Percentiles rank a stretch among this genome's conserved stretches.
Conservation (phyloP, 2,888 invertebrate genomes). For the Nomada fucata region DNA sequence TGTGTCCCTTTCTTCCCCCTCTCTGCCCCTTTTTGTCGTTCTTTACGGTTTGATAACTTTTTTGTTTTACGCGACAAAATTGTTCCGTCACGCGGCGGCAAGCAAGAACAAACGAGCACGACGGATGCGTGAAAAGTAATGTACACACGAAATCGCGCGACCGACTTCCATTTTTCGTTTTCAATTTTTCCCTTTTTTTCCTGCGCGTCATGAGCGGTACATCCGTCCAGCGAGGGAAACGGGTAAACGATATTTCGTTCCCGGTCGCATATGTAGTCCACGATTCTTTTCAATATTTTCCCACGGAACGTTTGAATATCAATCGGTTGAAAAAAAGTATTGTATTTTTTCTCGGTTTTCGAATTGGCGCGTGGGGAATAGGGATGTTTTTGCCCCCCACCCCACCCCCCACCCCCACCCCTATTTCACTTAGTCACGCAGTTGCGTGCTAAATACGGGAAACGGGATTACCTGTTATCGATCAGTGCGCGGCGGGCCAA, state of each 20-base stretch:
- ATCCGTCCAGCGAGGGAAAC: slow-evolving; percentile 1
- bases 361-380: neutral
- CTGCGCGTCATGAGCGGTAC: neutral
- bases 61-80: neutral
- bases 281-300: slow-evolving; percentile 19
- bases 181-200: neutral
- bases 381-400: neutral
- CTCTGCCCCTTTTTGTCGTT: neutral
- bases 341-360: neutral
- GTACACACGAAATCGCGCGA: neutral
- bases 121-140: slow-evolving; percentile 1
- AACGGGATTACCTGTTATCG: too few relatives aligned
- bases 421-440: too few relatives aligned
- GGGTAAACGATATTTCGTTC: slow-evolving; percentile 8
- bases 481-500: too few relatives aligned
- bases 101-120: slow-evolving; percentile 7
- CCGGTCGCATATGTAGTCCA: neutral
- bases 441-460: too few relatives aligned
- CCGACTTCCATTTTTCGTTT: neutral
- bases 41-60: neutral
- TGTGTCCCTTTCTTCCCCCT: neutral
- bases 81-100: slow-evolving; percentile 1
- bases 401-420: too few relatives aligned
- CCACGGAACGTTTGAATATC: slow-evolving; percentile 26
- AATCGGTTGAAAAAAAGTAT: slow-evolving; percentile 8